Conservation (phyloP, 2,113 vertebrate species). For the Microtus ochrogaster region DNA sequence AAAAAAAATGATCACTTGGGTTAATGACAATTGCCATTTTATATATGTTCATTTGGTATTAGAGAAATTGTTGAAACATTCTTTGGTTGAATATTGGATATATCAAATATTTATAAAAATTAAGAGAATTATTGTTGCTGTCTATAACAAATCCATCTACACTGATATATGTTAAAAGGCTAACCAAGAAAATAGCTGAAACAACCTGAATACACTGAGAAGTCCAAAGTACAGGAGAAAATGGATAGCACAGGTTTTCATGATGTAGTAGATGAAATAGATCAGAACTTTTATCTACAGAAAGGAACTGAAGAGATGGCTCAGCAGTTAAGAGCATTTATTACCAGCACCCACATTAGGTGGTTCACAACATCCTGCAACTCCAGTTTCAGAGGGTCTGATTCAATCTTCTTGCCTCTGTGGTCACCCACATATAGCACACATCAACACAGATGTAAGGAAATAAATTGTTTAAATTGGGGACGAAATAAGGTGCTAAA, state of each 20-base stretch:
- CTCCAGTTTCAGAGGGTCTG: background rate
- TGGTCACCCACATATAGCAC: background rate
- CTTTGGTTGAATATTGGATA: conserved; percentile 20
- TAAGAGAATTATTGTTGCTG: background rate
- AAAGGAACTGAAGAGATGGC: background rate
- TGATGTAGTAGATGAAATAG: background rate
- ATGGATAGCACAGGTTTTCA: background rate
- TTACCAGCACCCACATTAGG: background rate
- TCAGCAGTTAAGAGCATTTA: background rate
- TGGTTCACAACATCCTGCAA: background rate
- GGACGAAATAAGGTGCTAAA: background rate
- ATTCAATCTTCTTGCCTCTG: background rate
- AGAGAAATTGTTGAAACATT: conserved; percentile 31
- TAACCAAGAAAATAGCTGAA: conserved; percentile 29
- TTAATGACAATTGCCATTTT: background rate
- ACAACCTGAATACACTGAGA: background rate
- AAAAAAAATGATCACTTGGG: background rate
- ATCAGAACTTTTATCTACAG: too few relatives aligned
- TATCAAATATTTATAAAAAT: conserved; percentile 2
- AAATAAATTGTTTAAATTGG: background rate
- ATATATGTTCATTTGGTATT: conserved; percentile 16
- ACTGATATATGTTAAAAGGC: conserved; percentile 10
- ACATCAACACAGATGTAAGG: background rate
- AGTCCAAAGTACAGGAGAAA: background rate
- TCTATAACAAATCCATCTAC: background rate